Percentiles rank a stretch among this genome's conserved stretches.
phyloP scores from a whole-genome alignment of 2,113 vertebrate species.

The Zosterops borbonicus region DNA sequence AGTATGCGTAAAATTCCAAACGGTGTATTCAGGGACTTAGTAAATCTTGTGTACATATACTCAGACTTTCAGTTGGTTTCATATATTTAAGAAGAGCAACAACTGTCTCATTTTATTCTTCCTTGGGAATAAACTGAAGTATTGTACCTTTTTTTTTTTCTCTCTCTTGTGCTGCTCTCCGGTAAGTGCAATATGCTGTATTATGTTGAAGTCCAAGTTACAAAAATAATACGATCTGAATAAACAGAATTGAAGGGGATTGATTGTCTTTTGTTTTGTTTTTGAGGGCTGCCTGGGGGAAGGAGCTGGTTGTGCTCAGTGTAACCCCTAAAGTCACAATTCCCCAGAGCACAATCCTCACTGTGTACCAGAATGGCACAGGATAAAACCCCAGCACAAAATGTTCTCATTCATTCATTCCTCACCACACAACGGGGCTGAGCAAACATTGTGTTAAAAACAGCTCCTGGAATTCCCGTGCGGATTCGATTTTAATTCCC shows the following conservation, averaged over 20 bases:
- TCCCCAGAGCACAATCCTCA: not conserved
- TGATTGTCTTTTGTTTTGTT: conserved; percentile 25
- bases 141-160: conserved; percentile 28
- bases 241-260: conserved; percentile 58
- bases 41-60: conserved; percentile 67
- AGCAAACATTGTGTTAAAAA: fast-evolving
- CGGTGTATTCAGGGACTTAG: conserved; percentile 74
- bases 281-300: not conserved
- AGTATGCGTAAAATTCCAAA: conserved; percentile 66
- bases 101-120: conserved; percentile 32
- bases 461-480: not conserved
- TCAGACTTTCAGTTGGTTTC: conserved; percentile 48
- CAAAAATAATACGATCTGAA: conserved; percentile 21
- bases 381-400: not conserved
- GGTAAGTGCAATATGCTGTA: conserved; percentile 79
- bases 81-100: conserved; percentile 40
- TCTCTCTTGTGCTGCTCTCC: conserved; percentile 75
- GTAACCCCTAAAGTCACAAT: not conserved
- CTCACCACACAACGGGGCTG: not conserved
- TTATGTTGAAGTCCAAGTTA: conserved; percentile 51
- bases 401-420: not conserved
- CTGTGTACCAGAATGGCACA: not conserved
- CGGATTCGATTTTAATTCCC: not conserved
- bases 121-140: conserved; percentile 28
- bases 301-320: not conserved